Conservation (phyloP, 2,113 vertebrate species). For the Osmerus eperlanus region DNA sequence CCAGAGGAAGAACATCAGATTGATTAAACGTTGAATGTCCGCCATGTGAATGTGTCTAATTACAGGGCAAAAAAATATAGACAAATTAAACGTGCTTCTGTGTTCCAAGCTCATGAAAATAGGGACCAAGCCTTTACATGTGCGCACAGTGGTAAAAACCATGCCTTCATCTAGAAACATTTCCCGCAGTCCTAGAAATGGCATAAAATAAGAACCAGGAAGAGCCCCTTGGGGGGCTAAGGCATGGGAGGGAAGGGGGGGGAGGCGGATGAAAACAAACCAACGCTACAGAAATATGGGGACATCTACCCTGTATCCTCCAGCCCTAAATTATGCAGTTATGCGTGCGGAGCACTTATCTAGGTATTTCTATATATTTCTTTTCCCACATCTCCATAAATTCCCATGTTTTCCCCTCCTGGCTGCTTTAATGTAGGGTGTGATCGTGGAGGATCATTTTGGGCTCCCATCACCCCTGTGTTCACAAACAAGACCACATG, state of each 20-base stretch:
- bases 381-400: conserved; percentile 36
- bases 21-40: neutral
- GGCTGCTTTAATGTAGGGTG: neutral
- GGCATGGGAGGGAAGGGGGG: neutral
- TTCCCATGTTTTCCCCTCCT: conserved; percentile 14
- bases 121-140: no score
- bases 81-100: neutral
- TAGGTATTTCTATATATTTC: conserved; percentile 9
- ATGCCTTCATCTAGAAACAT: conserved; percentile 1
- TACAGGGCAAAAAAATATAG: neutral
- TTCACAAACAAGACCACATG: neutral
- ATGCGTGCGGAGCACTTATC: conserved; percentile 46
- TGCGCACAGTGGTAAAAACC: neutral
- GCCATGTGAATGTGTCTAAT: neutral
- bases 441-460: no score
- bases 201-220: conserved; percentile 14
- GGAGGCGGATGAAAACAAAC: conserved; percentile 11
- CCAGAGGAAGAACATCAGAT: neutral
- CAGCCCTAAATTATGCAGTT: conserved; percentile 65
- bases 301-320: conserved; percentile 33
- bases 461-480: neutral
- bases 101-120: no score
- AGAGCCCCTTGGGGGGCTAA: neutral
- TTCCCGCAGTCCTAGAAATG: conserved; percentile 4
- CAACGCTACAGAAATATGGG: conserved; percentile 38